Base-by-base conservation (phyloP, 2,797 vertebrate genomes). In the Nannoperca australis region DNA sequence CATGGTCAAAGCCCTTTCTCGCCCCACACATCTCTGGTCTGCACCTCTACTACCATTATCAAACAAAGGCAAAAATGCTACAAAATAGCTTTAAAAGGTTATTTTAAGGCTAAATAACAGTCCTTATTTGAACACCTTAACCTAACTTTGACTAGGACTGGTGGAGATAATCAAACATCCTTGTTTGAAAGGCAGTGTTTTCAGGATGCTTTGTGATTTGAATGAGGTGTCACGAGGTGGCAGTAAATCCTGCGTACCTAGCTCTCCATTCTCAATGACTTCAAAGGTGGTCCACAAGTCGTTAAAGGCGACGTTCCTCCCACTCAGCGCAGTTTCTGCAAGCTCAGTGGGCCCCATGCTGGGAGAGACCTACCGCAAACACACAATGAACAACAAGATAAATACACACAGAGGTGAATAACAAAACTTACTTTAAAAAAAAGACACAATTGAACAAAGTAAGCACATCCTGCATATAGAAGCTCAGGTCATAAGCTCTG, bases 241-340 rank as follows among this genome's bases (percentile, higher is more conserved):
- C 4, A 2, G 3, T 17, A 65, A 34, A 42, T 18, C 18, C 40
- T 17, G 14, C 94, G 62, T 94, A 99, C 98, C 98, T 44, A 99
- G 86, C 81, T 99, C 98, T 94, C 97, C 98, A 60, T 98, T 97
- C 92, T 99, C 98, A 64, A 99, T 96, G 59, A 97, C 97, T 95
- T 99, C 97, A 93, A 98, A 99, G 18, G 93, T 94, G 81, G 95
- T 95, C 98, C 98, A 99, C 27, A 92, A 69, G 86, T 96, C 96
- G 4, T 79, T 55, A 20, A 94, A 83, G 78, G 89, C 60, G 59
- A 96, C 81, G 34, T 95, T 97, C 93, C 93, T 97, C 94, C 96
- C 96, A 56, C 93, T 96, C 87, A 98, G 90, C 47, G 96, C 92
- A 2, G 94, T 94, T 73, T 93, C 95, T 60, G 94, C 96, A 32